Conservation (phyloP, 2,113 vertebrate genomes). For the Bubo scandiacus region DNA sequence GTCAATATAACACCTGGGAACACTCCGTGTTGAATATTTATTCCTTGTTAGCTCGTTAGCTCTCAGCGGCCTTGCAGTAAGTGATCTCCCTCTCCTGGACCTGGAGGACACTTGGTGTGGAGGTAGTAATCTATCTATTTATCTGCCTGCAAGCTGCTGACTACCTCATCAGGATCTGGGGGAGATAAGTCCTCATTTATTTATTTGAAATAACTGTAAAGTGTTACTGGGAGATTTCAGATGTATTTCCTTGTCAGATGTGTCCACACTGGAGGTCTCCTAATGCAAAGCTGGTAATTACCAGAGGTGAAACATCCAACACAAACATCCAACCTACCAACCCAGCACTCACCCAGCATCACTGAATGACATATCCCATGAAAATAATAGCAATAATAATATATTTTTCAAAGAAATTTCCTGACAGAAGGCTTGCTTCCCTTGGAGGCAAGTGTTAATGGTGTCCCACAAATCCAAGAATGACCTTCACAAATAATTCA, state of each 20-base stretch:
- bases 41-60: conserved; percentile 39
- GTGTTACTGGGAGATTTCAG: background rate
- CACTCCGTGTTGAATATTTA: background rate
- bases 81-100: background rate
- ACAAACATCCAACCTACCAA: background rate
- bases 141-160: conserved; percentile 10
- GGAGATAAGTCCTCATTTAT: conserved; percentile 35
- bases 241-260: background rate
- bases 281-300: conserved; percentile 12
- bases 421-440: conserved; percentile 2
- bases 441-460: background rate
- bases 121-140: conserved; percentile 28
- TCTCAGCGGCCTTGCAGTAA: conserved; percentile 5
- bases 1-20: conserved; percentile 11
- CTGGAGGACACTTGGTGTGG: conserved; percentile 10
- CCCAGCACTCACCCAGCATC: background rate
- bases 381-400: conserved; percentile 15
- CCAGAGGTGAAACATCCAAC: conserved; percentile 9
- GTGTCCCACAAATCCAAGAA: background rate
- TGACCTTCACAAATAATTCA: conserved; percentile 33
- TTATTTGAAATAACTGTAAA: conserved; percentile 9
- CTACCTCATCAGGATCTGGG: background rate
- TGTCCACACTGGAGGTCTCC: background rate
- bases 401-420: conserved; percentile 26
- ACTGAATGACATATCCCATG: background rate